Base-by-base conservation (phyloP, 2,888 invertebrate genomes). In the Theodoxus fluviatilis region DNA sequence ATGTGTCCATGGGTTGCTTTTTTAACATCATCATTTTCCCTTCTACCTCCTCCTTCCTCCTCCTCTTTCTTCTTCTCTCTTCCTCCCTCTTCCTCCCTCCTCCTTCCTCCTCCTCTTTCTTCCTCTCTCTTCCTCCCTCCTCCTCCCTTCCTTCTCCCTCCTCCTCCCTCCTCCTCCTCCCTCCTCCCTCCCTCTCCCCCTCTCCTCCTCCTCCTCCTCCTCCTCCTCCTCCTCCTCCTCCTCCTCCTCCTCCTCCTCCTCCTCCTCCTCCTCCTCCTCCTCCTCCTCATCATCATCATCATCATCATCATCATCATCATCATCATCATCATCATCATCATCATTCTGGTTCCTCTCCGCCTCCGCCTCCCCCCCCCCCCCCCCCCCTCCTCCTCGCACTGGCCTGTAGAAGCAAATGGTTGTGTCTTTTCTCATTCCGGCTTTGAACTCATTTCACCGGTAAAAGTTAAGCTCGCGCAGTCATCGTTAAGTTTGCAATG, bases 301-400 rank as follows among this genome's bases (percentile, higher is more conserved):
- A 52, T 18, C 52, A 52, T 52, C 52, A 4, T 52, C 52, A 52
- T 52, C 52, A 52, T 52, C 52, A 4, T 52, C 6, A 52, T 52
- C 52, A 52, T 52, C 52, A 52, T 49, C 49, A 25, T 49, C 18
- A 25, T 49, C 49, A 25, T 49, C 49, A 25, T 49, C 49, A 25
- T 49, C 49, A 25, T 49, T 25, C 22, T 49, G 4, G 18, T 49
- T 25, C 7, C 25, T 25, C 0, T 52, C 25, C 4, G 25, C 25
- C 55, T 55, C 55, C 25, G 2, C 55, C 25, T 52, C 6, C 6
- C 18, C 25, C 6, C 52, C n/a, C 6, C 52, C n/a, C 6, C 52
- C 25, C n/a, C 18, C 25, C 6, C 18, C n/a, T 12, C 52, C n/a
- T 4, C 52, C 55, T 15, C 49, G 7, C 18, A 18, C 18, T 22